A percentile compares a stretch with the other conserved stretches of the same genome.
Evolutionary conservation across 2,888 invertebrate species (phyloP).

Genomic region (Acrobasis consociella): DNA sequence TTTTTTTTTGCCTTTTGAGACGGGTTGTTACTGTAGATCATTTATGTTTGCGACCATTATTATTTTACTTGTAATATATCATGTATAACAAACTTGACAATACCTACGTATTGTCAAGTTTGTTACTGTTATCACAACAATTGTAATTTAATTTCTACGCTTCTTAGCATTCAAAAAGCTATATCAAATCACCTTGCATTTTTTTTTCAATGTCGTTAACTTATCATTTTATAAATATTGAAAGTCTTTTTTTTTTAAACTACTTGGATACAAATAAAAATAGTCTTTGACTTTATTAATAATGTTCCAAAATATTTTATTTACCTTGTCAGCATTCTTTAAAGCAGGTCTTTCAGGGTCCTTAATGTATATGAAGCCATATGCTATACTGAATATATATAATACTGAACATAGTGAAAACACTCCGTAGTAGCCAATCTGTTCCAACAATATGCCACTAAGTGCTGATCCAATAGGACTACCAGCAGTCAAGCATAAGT

Average conservation of each 20-base stretch:
- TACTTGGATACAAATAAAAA: conserved; percentile 36
- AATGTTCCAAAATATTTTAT: conserved; percentile 33
- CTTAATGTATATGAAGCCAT: conserved; percentile 68
- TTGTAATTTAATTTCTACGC: too few species aligned
- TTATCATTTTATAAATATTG: neutral
- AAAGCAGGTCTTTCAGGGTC: conserved; percentile 53
- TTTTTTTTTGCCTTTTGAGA: too few species aligned
- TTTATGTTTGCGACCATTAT: too few species aligned
- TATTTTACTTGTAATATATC: too few species aligned
- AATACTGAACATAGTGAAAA: conserved; percentile 67
- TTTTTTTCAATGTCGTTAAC: neutral
- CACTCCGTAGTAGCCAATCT: conserved; percentile 79
- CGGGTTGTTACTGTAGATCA: too few species aligned
- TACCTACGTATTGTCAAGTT: too few species aligned
- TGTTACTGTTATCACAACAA: too few species aligned
- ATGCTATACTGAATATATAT: conserved; percentile 66
- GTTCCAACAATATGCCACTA: conserved; percentile 66
- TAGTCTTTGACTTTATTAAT: too few species aligned
- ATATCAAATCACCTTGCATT: too few species aligned
- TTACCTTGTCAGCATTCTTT: conserved; percentile 48
- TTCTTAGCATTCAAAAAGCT: too few species aligned
- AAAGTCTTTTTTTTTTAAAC: neutral
- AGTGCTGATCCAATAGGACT: conserved; percentile 68
- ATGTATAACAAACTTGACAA: too few species aligned
- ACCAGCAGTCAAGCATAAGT: conserved; percentile 68